phyloP scores from a whole-genome alignment of 2,888 invertebrate genomes.

The Chouioia cunea region DNA sequence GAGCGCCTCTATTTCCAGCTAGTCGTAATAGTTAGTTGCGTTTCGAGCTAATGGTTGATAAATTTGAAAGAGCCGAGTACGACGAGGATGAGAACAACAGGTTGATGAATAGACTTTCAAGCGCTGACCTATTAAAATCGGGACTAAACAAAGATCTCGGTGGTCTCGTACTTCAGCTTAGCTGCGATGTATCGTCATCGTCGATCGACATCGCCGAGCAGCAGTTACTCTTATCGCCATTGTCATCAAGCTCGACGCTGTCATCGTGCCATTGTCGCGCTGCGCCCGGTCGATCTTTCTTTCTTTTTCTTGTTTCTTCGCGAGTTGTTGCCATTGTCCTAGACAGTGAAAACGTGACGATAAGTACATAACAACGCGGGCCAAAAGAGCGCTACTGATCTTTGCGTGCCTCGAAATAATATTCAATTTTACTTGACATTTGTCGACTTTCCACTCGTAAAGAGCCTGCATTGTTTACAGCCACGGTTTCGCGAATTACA shows the following conservation, averaged over 20 bases:
- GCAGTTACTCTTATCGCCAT: conserved; percentile 33
- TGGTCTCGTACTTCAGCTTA: conserved; percentile 33
- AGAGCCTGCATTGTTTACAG: no score
- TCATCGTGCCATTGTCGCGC: conserved; percentile 38
- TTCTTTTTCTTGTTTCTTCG: conserved; percentile 5
- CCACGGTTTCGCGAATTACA: no score
- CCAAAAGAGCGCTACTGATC: background rate
- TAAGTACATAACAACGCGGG: conserved; percentile 10
- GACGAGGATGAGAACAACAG: no score
- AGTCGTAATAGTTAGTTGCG: no score
- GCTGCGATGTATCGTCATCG: conserved; percentile 45
- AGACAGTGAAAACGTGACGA: conserved; percentile 48
- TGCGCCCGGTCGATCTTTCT: background rate
- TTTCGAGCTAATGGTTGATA: no score
- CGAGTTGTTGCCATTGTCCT: conserved; percentile 40
- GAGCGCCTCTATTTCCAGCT: no score
- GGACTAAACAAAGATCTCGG: background rate
- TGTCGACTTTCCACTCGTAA: no score
- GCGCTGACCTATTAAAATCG: no score
- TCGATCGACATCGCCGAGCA: conserved; percentile 5
- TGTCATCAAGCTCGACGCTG: conserved; percentile 46
- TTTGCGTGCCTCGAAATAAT: background rate
- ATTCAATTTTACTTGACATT: no score
- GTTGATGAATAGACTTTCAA: no score
- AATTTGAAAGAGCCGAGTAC: no score